A percentile compares a stretch with the other conserved stretches of the same genome.
Conservation (phyloP, 2,888 invertebrate genomes). For the Uropetala carovei region DNA sequence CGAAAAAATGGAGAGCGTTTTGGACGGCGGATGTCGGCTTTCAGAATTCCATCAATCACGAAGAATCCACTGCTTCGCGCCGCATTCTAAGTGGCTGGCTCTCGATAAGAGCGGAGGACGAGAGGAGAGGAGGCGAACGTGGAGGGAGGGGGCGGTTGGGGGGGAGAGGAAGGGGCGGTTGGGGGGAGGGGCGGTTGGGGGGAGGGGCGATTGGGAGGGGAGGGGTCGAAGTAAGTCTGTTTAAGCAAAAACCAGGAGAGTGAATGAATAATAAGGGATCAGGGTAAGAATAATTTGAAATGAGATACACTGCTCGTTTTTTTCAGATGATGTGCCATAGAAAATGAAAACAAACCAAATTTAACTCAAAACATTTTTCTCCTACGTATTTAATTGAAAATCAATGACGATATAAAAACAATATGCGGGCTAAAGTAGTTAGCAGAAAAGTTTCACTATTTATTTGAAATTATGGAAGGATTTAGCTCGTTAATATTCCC, state of each 20-base stretch:
- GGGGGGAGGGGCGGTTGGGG: neutral
- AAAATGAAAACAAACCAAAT: too few species aligned
- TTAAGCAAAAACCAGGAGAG: too few species aligned
- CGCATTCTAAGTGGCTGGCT: conserved; percentile 17
- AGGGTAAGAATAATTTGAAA: too few species aligned
- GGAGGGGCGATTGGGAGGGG: neutral
- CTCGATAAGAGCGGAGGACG: neutral
- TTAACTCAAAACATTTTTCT: too few species aligned
- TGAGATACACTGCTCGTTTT: too few species aligned
- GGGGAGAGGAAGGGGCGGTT: neutral
- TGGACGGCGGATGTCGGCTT: conserved; percentile 7
- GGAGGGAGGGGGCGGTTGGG: neutral
- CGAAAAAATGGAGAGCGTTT: neutral
- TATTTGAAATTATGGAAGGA: neutral
- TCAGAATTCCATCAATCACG: conserved; percentile 35
- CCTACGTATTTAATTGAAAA: too few species aligned
- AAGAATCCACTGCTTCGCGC: conserved; percentile 2
- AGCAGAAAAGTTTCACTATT: neutral
- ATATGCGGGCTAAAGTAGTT: too few species aligned
- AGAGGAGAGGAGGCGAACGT: neutral
- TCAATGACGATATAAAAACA: too few species aligned
- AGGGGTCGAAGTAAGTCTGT: neutral
- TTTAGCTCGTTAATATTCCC: neutral
- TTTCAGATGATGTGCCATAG: too few species aligned
- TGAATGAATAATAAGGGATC: too few species aligned